Base-by-base conservation (phyloP, 2,113 vertebrate genomes). In the Pardalotus punctatus region DNA sequence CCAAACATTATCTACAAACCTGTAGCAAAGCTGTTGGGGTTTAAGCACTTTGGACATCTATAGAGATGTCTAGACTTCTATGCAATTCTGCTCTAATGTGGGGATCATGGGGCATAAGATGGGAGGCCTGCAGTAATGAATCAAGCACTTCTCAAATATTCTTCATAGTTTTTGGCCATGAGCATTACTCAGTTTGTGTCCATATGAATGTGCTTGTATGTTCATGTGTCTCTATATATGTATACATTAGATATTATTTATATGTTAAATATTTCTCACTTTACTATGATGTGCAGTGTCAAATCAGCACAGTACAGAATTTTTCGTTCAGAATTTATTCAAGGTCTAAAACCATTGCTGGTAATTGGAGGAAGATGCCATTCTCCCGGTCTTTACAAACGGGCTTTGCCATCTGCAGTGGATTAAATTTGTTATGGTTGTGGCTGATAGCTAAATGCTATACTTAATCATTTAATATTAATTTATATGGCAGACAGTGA, bases 301-400 rank as follows among this genome's bases (percentile, higher is more conserved):
- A 78, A 88, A 83, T 50, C 22, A 69, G 47, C 58, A 27, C 27
- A 66, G 23, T 23, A 57, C 1, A 77, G 22, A 43, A 18, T 24
- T 86, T 58, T 91, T 70, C 43, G 78, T 47, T 58, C 51, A 74
- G 60, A 50, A 81, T 78, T 89, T 81, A 60, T 23, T 58, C 21
- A 35, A 54, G 18, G 10, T 48, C 10, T 81, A 38, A 88, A 91
- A 66, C 14, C 8, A 33, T 51, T 90, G 47, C 7, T 72, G 15
- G 33, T 58, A 81, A 71, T 11, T 74, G 56, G 25, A 67, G 38
- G 8, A 89, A 43, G 51, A 43, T 62, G 12, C 4, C 10, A 31
- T 73, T 81, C 18, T 81, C 25, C 10, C 3, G 12, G 47, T 53
- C 16, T 57, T 86, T 65, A 76, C 9, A 53, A 54, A 47, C 45